A percentile compares a stretch with the other conserved stretches of the same genome.
phyloP scores from a whole-genome alignment of 2,113 vertebrate genomes.

The Anoura caudifer region DNA sequence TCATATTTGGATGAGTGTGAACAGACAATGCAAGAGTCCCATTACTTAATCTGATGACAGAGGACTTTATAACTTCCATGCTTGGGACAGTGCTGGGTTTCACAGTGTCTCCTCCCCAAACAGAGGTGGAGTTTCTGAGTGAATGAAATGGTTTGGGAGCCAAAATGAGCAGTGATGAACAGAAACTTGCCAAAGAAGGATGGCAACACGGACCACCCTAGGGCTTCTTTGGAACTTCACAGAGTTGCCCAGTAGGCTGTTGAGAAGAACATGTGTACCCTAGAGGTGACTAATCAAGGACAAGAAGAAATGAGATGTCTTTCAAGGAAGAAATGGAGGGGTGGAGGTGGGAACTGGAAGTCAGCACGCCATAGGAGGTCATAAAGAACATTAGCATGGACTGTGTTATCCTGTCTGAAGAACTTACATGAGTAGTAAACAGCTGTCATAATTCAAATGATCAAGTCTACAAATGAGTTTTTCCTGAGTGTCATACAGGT shows the following conservation, averaged over 20 bases:
- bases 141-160: not conserved
- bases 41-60: not conserved
- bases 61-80: not conserved
- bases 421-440: not conserved
- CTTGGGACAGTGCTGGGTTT: not conserved
- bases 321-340: not conserved
- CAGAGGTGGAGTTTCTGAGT: not conserved
- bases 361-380: not conserved
- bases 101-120: not conserved
- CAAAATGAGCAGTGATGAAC: not conserved
- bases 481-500: not conserved
- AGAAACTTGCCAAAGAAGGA: not conserved
- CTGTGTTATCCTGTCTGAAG: not conserved
- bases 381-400: not conserved
- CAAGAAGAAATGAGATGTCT: not conserved
- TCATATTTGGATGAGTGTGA: not conserved
- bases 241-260: not conserved
- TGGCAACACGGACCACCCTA: rapidly evolving
- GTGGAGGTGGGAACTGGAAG: not conserved
- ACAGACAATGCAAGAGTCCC: not conserved
- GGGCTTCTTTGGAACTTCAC: not conserved
- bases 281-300: not conserved
- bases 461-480: not conserved
- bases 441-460: not conserved
- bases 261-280: not conserved